Percentiles rank a stretch among this genome's conserved stretches.
Evolutionary conservation across 2,113 vertebrate species (phyloP).

Genomic region (Rhea pennata): DNA sequence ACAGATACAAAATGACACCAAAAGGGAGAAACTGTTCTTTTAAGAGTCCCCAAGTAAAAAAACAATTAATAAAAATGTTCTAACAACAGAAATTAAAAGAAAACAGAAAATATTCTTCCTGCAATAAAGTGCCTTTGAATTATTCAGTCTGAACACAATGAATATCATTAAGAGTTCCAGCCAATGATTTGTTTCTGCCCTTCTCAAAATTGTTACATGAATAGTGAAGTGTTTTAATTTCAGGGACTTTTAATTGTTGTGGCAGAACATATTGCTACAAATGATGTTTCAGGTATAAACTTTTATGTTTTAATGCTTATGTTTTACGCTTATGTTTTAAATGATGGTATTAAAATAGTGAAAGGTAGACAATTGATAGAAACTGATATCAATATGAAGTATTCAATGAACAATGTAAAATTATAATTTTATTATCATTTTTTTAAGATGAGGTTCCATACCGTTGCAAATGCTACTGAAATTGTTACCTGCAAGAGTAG

Average conservation of each 20-base stretch:
- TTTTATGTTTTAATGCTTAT: neutral
- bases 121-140: neutral
- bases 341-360: neutral
- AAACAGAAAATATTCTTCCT: neutral
- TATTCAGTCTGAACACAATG: neutral
- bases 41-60: neutral
- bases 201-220: neutral
- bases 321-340: neutral
- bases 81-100: neutral
- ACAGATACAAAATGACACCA: neutral
- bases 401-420: neutral
- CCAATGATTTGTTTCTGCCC: neutral
- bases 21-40: neutral
- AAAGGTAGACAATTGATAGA: neutral
- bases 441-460: neutral
- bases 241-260: neutral
- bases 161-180: neutral
- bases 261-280: neutral
- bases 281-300: neutral
- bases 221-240: neutral
- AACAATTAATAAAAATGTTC: neutral
- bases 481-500: neutral
- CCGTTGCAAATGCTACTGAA: neutral
- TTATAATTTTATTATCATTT: neutral
- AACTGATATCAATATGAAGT: neutral